Conservation (phyloP, 2,888 invertebrate genomes). For the Lasioglossum leucozonium region DNA sequence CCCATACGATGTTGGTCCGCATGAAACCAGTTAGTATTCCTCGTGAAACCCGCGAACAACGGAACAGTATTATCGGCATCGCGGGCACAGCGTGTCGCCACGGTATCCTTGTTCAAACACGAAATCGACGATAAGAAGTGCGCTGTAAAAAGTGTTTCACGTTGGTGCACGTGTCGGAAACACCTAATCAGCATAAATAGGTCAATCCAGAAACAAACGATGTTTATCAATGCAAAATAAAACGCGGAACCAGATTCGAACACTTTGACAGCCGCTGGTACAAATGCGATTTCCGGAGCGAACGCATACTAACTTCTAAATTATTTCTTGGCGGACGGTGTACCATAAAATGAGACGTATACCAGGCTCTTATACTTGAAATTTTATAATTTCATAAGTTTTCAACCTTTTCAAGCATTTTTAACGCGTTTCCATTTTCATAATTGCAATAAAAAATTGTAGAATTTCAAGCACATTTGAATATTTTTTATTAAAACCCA, state of each 20-base stretch:
- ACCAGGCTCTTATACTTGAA: neutral
- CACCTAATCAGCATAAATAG: constrained; percentile 23
- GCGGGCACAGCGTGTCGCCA: neutral
- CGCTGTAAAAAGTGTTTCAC: neutral
- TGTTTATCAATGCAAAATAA: neutral
- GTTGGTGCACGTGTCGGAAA: constrained; percentile 30
- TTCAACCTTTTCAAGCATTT: neutral
- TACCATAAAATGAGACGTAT: neutral
- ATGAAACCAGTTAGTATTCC: constrained; percentile 55
- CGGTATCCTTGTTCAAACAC: constrained; percentile 40
- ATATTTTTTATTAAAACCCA: no score
- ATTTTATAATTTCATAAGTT: neutral
- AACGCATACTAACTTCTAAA: neutral
- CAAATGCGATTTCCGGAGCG: neutral
- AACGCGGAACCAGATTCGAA: neutral
- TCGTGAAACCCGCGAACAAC: constrained; percentile 43
- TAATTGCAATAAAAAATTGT: no score
- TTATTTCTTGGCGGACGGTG: neutral
- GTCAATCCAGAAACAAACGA: neutral
- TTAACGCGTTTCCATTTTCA: no score
- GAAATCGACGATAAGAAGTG: constrained; percentile 38
- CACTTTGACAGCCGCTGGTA: neutral
- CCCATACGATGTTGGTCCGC: constrained; percentile 58
- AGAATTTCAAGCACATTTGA: no score
- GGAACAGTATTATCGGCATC: constrained; percentile 35